These are phyloP conservation scores for Propithecus perrieri DNA, from an alignment of 2,797 vertebrate species.

Conservation along the genomic window DNA sequence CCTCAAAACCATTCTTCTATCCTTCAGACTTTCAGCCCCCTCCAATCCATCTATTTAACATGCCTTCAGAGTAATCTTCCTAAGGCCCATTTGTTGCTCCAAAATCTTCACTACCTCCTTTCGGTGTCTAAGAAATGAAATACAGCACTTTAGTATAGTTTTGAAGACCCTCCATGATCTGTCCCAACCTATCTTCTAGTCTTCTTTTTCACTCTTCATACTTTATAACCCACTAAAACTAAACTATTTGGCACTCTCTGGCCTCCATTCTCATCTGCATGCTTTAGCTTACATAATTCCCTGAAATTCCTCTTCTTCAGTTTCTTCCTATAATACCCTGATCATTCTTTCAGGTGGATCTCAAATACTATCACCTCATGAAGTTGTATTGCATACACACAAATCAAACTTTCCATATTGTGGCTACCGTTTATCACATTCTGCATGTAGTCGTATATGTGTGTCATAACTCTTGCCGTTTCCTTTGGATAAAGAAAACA, in stretches of 20 bases:
- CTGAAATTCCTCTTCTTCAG: slow-evolving; percentile 24
- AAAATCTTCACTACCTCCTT: background rate
- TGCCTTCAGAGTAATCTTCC: background rate
- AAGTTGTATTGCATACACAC: background rate
- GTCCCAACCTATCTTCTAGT: background rate
- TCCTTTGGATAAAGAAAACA: background rate
- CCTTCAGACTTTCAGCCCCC: background rate
- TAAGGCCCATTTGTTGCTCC: background rate
- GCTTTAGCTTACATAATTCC: background rate
- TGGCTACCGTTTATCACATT: background rate
- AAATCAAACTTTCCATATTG: background rate
- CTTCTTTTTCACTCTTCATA: background rate
- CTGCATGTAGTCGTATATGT: background rate
- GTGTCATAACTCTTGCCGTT: background rate
- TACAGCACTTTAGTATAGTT: background rate
- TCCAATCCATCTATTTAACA: background rate
- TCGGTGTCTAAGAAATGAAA: background rate
- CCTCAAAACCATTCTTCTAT: background rate
- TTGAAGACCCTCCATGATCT: background rate
- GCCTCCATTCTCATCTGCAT: background rate
- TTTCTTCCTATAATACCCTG: background rate
- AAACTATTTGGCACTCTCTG: background rate
- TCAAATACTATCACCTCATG: slow-evolving; percentile 2
- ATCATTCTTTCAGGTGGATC: background rate
- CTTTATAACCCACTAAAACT: slow-evolving; percentile 6